phyloP scores from a whole-genome alignment of 2,113 vertebrate species.

The Calonectris borealis region DNA sequence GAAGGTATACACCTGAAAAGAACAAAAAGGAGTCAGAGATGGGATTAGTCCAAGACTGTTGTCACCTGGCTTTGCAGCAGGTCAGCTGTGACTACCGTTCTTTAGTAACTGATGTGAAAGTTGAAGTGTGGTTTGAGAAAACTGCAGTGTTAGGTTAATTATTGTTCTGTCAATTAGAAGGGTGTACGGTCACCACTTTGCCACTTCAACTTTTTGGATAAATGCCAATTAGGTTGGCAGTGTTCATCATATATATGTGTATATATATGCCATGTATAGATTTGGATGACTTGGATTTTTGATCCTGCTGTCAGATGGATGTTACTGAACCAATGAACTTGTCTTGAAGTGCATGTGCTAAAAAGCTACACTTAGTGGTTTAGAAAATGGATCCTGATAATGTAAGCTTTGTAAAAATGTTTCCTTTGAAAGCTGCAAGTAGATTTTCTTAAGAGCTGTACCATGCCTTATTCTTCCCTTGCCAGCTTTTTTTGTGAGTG shows the following conservation, averaged over 20 bases:
- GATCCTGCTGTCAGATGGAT: neutral
- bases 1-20: neutral
- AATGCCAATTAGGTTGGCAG: neutral
- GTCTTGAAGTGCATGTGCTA: neutral
- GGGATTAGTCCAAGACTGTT: neutral
- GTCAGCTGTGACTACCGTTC: neutral
- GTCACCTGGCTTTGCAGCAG: neutral
- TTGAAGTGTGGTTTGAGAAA: neutral
- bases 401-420: neutral
- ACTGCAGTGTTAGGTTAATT: neutral
- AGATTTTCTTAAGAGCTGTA: neutral
- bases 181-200: neutral
- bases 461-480: neutral
- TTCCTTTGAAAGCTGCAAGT: neutral
- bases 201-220: neutral
- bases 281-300: neutral
- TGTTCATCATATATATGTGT: rapidly evolving
- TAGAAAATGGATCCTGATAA: neutral
- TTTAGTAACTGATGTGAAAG: neutral
- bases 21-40: neutral
- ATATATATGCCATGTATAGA: neutral
- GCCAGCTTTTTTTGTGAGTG: neutral
- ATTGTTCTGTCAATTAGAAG: neutral
- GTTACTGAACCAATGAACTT: neutral
- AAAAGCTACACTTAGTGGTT: neutral